Conservation (phyloP, 2,888 invertebrate species). For the Thelaira solivaga region DNA sequence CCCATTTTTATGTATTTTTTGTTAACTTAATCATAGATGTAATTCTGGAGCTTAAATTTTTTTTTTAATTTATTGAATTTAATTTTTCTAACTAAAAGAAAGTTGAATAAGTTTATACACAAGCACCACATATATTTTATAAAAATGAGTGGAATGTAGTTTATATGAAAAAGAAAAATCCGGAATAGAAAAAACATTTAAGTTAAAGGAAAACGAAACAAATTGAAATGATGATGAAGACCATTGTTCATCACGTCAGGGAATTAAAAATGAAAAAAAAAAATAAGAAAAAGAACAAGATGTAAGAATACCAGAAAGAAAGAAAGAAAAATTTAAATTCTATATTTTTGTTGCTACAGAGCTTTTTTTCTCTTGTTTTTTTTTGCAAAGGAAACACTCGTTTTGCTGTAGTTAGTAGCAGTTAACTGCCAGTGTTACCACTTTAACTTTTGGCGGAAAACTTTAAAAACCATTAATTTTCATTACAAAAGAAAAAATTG, state of each 20-base stretch:
- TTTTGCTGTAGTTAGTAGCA: constrained; percentile 40
- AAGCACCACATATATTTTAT: neutral
- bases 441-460: constrained; percentile 52
- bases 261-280: constrained; percentile 3
- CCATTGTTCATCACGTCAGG: constrained; percentile 50
- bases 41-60: too few relatives aligned
- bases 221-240: constrained; percentile 55
- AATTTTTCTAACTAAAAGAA: too few relatives aligned
- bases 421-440: constrained; percentile 57
- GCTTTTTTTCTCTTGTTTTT: constrained; percentile 1
- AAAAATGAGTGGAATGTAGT: neutral
- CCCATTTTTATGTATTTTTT: too few relatives aligned
- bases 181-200: constrained; percentile 17
- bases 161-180: neutral
- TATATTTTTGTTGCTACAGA: too few relatives aligned
- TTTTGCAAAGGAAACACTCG: constrained; percentile 31
- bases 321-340: neutral
- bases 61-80: too few relatives aligned
- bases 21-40: too few relatives aligned
- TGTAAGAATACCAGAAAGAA: neutral
- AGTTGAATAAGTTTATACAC: too few relatives aligned
- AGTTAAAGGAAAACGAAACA: constrained; percentile 27
- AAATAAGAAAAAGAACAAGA: neutral
- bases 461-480: constrained; percentile 62
- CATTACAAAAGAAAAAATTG: constrained; percentile 46